Evolutionary conservation across 2,888 invertebrate genomes (phyloP).

Genomic region (Ochlodes sylvanus): DNA sequence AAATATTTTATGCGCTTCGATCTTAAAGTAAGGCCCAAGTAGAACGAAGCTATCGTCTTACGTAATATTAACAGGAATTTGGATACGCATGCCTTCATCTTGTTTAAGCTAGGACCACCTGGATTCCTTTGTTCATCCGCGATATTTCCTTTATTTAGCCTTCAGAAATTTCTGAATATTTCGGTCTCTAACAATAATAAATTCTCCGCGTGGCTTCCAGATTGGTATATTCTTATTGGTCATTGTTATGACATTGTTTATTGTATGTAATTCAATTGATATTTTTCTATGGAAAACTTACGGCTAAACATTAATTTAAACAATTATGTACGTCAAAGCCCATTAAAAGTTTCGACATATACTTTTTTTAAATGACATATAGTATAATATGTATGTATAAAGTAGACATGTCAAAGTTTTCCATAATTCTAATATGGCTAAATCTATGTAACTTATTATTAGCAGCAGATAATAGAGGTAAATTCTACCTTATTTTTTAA

Average conservation of each 20-base stretch:
- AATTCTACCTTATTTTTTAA: too few relatives aligned
- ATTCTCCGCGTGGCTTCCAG: background rate
- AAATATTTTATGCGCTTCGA: too few relatives aligned
- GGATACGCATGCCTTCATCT: conserved; percentile 30
- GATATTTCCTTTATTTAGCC: background rate
- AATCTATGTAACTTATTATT: too few relatives aligned
- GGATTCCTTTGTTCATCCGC: background rate
- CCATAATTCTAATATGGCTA: too few relatives aligned
- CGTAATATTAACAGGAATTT: conserved; percentile 27
- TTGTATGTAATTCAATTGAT: background rate
- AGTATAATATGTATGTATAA: too few relatives aligned
- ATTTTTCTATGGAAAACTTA: too few relatives aligned
- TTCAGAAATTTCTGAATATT: background rate
- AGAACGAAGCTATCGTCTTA: conserved; percentile 31
- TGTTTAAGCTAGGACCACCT: conserved; percentile 23
- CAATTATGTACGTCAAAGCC: too few relatives aligned
- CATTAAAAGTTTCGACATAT: too few relatives aligned
- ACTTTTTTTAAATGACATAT: too few relatives aligned
- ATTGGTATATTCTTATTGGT: background rate
- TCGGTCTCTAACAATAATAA: background rate
- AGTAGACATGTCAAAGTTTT: too few relatives aligned
- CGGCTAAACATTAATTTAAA: too few relatives aligned
- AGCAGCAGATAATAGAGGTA: too few relatives aligned
- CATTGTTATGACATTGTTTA: background rate
- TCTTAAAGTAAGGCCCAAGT: conserved; percentile 30